Evolutionary conservation across 2,888 invertebrate species (phyloP).

Genomic region (Erpobdella octoculata): DNA sequence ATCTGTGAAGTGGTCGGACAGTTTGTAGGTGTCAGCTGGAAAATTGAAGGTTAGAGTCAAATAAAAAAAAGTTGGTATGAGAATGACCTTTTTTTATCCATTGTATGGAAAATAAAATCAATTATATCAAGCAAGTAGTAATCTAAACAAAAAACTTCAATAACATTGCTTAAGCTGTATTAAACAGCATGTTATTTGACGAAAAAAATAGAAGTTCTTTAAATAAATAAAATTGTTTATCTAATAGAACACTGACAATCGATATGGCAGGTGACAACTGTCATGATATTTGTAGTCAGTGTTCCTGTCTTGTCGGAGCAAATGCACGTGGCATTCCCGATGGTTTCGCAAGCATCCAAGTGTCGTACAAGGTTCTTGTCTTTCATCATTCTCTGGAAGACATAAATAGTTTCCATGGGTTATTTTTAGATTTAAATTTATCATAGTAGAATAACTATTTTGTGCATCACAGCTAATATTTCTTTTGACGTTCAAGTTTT

Average conservation of each 20-base stretch:
- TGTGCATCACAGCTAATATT: too few relatives aligned
- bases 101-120: not conserved
- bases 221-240: not conserved
- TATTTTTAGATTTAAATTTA: too few relatives aligned
- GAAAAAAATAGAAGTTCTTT: too few relatives aligned
- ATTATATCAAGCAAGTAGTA: not conserved
- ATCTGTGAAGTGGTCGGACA: conserved; percentile 3
- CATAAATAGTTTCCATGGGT: not conserved
- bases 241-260: not conserved
- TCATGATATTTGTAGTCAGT: conserved; percentile 25
- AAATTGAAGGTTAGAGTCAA: not conserved
- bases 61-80: not conserved
- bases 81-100: too few relatives aligned
- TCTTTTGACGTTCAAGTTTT: too few relatives aligned
- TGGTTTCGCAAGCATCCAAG: conserved; percentile 28
- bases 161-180: too few relatives aligned
- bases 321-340: conserved; percentile 28
- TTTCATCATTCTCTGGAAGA: conserved; percentile 28
- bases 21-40: conserved; percentile 13
- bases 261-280: conserved; percentile 26
- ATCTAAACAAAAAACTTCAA: not conserved
- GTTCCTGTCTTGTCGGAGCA: conserved; percentile 30
- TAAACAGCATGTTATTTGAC: too few relatives aligned
- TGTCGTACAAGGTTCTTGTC: conserved; percentile 28
- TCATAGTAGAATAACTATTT: too few relatives aligned